Base-by-base conservation (phyloP, 1,140 invertebrate species). In the Drosophila ironensis region DNA sequence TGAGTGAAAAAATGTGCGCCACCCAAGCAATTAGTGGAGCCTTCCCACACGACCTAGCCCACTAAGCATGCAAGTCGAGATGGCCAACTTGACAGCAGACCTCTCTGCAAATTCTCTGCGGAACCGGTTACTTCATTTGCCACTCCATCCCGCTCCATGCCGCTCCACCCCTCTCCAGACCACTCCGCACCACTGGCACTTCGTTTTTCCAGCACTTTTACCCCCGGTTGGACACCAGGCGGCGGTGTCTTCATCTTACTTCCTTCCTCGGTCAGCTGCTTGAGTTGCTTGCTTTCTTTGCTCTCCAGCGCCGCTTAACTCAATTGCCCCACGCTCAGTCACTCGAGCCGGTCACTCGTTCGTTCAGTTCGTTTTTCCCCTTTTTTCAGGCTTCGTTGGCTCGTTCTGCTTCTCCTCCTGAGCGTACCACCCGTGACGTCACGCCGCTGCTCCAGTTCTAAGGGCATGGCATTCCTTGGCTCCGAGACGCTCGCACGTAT, bases 331-430 rank as follows among this genome's bases (percentile, higher is more conserved):
- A 7, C 19, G 1, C 16, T 11, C 38, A 11, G 16, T 17, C 38
- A 11, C 40, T 20, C 28, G 5, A 7, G 7, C 7, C 25, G n/a
- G 5, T 50, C 3, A 4, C 44, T 57, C 71, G 70, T 86, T 84
- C 78, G 78, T 86, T 86, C 11, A 86, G 80, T 86, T 86, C 68
- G 35, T 86, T 86, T 84, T 86, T 60, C 80, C 80, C 78, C 75
- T 69, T 53, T 84, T 69, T 74, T 77, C 64, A 41, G 48, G 37
- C 54, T 73, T 57, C 74, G 51, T 38, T 60, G 53, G 24, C 27
- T 59, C 17, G 8, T 8, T 17, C 7, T 27, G 38, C 30, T 38
- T 74, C 30, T 63, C 47, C 30, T 68, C 35, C 52, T 25, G 44
- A 14, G 33, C 14, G 33, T 59, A 63, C 28, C 20, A 38, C 60